Evolutionary conservation across 2,797 vertebrate genomes (phyloP).

Genomic region (Rhyacichthys aspro): DNA sequence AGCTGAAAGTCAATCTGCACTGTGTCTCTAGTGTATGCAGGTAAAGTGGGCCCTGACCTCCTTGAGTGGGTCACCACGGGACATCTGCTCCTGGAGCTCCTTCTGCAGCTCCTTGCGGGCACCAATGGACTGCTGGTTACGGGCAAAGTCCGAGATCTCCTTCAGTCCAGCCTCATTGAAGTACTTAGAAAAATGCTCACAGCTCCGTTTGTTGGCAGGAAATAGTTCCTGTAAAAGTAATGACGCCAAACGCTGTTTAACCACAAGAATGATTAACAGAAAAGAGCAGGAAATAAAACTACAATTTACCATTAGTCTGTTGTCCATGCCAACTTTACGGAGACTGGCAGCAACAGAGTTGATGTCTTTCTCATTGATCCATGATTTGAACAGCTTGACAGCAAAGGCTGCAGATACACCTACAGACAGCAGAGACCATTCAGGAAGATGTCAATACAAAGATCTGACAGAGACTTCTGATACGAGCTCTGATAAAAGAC

Average conservation of each 20-base stretch:
- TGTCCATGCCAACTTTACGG: conserved; percentile 97
- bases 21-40: too few relatives aligned
- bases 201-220: conserved; percentile 92
- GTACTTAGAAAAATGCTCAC: conserved; percentile 94
- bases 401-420: conserved; percentile 96
- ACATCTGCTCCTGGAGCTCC: conserved; percentile 92
- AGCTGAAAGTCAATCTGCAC: too few relatives aligned
- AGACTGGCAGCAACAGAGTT: conserved; percentile 91
- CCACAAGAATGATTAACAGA: neutral
- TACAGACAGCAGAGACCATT: conserved; percentile 68
- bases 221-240: conserved; percentile 86
- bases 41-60: conserved; percentile 76
- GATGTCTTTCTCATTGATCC: conserved; percentile 97
- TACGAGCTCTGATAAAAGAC: too few relatives aligned
- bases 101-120: conserved; percentile 93
- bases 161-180: conserved; percentile 92
- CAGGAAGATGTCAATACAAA: conserved; percentile 12
- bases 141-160: conserved; percentile 91
- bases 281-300: neutral
- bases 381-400: conserved; percentile 98
- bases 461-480: too few relatives aligned
- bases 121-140: conserved; percentile 91
- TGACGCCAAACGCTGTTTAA: conserved; percentile 14
- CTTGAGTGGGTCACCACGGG: conserved; percentile 88
- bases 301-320: conserved; percentile 86